These are phyloP conservation scores for Monopterus albus DNA, from an alignment of 2,113 vertebrate species.

Conservation along the genomic window DNA sequence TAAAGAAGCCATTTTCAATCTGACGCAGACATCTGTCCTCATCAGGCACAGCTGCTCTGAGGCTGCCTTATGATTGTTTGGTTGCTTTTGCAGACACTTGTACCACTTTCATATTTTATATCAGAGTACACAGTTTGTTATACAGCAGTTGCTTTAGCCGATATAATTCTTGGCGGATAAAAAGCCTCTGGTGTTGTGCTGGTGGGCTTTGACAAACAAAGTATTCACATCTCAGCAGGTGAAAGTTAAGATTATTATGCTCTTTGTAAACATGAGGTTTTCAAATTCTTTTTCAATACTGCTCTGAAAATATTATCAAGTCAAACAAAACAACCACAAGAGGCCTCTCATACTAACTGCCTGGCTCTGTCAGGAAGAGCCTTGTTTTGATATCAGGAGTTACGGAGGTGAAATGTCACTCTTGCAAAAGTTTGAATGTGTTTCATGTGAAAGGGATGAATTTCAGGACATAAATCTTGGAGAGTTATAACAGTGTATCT, in stretches of 20 bases:
- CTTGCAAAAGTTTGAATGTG: not conserved
- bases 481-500: no score
- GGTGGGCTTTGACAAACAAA: slow-evolving; percentile 48
- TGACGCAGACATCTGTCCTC: slow-evolving; percentile 72
- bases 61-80: slow-evolving; percentile 59
- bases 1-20: slow-evolving; percentile 69
- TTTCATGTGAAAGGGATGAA: no score
- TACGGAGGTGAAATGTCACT: not conserved
- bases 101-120: slow-evolving; percentile 56
- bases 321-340: slow-evolving; percentile 11
- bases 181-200: slow-evolving; percentile 35
- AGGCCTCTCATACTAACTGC: not conserved
- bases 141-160: slow-evolving; percentile 50
- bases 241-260: slow-evolving; percentile 33
- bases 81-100: slow-evolving; percentile 65
- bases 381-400: not conserved
- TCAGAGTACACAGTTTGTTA: slow-evolving; percentile 46
- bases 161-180: slow-evolving; percentile 54
- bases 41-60: slow-evolving; percentile 68
- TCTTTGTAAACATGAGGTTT: slow-evolving; percentile 21
- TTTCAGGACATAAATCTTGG: no score
- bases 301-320: slow-evolving; percentile 1
- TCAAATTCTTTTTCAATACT: not conserved
- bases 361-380: slow-evolving; percentile 1
- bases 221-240: slow-evolving; percentile 41